phyloP scores from a whole-genome alignment of 30 jellyfish, hydroid and myxozoan species.

The Aurelia aurita region DNA sequence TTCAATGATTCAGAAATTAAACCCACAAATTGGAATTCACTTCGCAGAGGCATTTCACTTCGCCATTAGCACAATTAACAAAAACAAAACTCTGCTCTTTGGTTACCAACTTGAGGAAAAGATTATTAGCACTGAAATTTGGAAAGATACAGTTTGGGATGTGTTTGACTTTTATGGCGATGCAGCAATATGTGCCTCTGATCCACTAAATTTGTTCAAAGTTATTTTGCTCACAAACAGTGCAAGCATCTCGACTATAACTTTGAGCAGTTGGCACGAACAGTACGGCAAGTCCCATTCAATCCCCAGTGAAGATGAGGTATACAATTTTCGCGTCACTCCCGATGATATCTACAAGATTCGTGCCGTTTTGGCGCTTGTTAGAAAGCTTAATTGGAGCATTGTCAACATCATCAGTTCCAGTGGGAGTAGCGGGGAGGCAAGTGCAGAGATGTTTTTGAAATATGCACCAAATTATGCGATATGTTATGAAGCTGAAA shows the following conservation, averaged over 20 bases:
- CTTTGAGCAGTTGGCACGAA: not conserved
- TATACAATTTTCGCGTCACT: constrained; percentile 4
- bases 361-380: not conserved
- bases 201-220: not conserved
- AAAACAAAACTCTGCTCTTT: not conserved
- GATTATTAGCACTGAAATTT: not conserved
- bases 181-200: constrained; percentile 5
- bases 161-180: not conserved
- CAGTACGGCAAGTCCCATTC: not conserved
- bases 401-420: constrained; percentile 9
- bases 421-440: constrained; percentile 16
- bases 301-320: not conserved
- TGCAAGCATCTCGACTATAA: not conserved
- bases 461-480: not conserved
- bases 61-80: constrained; percentile 8
- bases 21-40: constrained; percentile 27
- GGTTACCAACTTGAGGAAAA: constrained; percentile 7
- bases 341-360: constrained; percentile 14
- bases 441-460: not conserved
- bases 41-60: constrained; percentile 37
- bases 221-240: constrained; percentile 1
- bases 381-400: constrained; percentile 19
- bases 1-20: not conserved
- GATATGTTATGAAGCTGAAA: not conserved
- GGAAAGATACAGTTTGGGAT: not conserved